Evolutionary conservation across 2,113 vertebrate genomes (phyloP), one percentile per base, ranked within the genome.

Genomic region (Rhea americana): DNA sequence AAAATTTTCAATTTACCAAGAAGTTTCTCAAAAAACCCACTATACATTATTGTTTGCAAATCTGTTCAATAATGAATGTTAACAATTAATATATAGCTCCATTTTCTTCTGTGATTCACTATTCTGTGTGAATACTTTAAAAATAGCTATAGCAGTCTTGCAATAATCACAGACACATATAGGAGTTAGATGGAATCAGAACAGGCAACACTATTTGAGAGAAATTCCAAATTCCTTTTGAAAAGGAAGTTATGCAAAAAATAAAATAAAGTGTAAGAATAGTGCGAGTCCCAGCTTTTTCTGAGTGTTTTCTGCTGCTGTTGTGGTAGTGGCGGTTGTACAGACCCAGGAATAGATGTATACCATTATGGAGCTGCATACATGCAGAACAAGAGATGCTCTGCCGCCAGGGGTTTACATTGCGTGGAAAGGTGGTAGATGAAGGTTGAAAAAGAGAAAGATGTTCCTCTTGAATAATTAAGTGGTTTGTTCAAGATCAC

Each of bases 231-330:
- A 87, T 93, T 96, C 91, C 94, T 90, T 96, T 90, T 72, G 85
- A 87, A 91, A 95, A 95, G 90, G 95, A 94, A 90, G 87, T 95
- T 88, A 63, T 65, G 87, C 91, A 90, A 96, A 91, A 95, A 95
- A 93, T 95, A 94, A 93, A 95, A 86, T 26, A 6, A 91, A 88
- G 39, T 77, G 73, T 58, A 87, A 93, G 93, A 94, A 83, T 88
- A 93, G 88, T 90, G 76, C 48, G 65, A 76, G 39, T 75, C 84
- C 47, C 91, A 94, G 70, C 30, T 94, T 96, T 96, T 95, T 91
- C 66, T 65, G 55, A 71, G 13, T n/a, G 79, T 63, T 95, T 51
- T 85, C 61, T 88, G 35, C 43, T 75, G 26, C 37, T 24, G 39
- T 50, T 68, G 45, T 62, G 45, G 32, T 15, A 14, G 45, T 7